A percentile compares a stretch with the other conserved stretches of the same genome.
phyloP scores from a whole-genome alignment of 1,140 invertebrate genomes.

The Bradysia coprophila region DNA sequence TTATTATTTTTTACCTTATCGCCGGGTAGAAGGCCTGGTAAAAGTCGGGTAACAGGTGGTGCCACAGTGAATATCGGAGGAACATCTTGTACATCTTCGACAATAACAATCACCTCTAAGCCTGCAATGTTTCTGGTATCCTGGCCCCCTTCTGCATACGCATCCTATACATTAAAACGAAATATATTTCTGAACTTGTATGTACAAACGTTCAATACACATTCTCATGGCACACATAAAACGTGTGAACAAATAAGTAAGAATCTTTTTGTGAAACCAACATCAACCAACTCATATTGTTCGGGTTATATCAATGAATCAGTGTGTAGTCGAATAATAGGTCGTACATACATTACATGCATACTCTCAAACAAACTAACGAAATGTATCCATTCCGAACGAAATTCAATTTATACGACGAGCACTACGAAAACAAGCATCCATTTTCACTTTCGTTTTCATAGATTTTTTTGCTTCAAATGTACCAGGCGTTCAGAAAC shows the following conservation, averaged over 20 bases:
- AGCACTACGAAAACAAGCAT: too few species aligned
- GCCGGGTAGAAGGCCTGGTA: slow-evolving; percentile 37
- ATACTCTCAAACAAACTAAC: too few species aligned
- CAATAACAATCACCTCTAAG: slow-evolving; percentile 57
- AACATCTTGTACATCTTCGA: slow-evolving; percentile 71
- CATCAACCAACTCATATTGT: too few species aligned
- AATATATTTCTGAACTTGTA: not conserved
- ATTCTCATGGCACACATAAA: not conserved
- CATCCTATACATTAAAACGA: slow-evolving; percentile 42
- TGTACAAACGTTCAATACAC: not conserved
- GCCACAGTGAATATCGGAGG: slow-evolving; percentile 66
- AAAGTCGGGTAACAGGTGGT: slow-evolving; percentile 56
- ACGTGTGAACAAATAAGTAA: not conserved
- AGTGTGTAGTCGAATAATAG: too few species aligned
- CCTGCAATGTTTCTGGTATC: slow-evolving; percentile 73
- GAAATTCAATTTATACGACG: too few species aligned
- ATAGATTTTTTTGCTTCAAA: too few species aligned
- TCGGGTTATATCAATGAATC: too few species aligned
- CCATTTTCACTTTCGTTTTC: too few species aligned
- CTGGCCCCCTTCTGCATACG: slow-evolving; percentile 56
- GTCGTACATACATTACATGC: too few species aligned
- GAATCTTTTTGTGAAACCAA: too few species aligned
- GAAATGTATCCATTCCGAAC: too few species aligned
- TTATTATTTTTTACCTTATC: slow-evolving; percentile 40
- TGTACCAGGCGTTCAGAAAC: too few species aligned